phyloP scores from a whole-genome alignment of 2,888 invertebrate species.

The Megaustenia siamemsis region DNA sequence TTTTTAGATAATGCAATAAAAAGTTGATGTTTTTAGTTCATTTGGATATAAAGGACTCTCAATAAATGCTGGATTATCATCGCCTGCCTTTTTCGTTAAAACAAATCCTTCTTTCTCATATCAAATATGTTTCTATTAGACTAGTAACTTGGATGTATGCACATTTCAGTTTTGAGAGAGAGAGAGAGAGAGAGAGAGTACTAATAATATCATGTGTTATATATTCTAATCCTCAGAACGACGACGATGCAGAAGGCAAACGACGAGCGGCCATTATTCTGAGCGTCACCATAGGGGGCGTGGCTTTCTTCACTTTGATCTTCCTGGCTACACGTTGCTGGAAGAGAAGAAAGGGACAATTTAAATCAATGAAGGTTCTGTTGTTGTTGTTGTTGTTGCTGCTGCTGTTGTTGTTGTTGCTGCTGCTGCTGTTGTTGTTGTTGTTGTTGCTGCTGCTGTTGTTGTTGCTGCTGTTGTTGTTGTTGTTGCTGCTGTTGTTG shows the following conservation, averaged over 20 bases:
- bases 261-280: background rate
- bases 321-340: background rate
- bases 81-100: background rate
- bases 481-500: conserved; percentile 11
- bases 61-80: background rate
- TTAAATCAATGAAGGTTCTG: background rate
- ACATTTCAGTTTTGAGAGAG: too few species aligned
- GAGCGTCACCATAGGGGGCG: background rate
- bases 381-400: too few species aligned
- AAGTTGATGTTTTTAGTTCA: background rate
- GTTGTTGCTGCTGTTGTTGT: background rate
- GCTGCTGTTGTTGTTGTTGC: background rate
- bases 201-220: background rate
- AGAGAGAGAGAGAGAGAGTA: background rate
- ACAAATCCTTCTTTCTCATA: background rate
- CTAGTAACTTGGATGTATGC: background rate
- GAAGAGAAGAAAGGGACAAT: background rate
- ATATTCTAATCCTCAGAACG: background rate
- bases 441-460: background rate
- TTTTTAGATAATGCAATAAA: too few species aligned
- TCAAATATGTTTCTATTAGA: background rate
- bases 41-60: background rate
- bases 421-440: conserved; percentile 7
- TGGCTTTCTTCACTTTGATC: background rate
- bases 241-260: background rate